These are phyloP conservation scores for Polyodon spathula DNA, from an alignment of 2,113 vertebrate species.

Conservation along the genomic window DNA sequence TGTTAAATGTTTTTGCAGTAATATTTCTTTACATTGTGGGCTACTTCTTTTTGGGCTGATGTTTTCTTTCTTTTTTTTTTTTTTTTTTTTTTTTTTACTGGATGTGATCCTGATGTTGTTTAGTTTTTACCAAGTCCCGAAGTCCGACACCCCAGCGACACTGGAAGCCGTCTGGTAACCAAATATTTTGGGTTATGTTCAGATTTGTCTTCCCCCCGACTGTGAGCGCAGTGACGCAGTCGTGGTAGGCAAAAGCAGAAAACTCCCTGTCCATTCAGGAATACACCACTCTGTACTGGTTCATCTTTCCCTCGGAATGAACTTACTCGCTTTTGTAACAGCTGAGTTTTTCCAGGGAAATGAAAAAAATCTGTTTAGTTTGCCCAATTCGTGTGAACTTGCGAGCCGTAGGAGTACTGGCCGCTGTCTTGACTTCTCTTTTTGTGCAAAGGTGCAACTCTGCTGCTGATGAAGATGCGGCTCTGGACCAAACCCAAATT, in stretches of 20 bases:
- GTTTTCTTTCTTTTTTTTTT: too few relatives aligned
- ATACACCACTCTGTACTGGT: constrained; percentile 17
- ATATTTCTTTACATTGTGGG: neutral
- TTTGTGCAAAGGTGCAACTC: constrained; percentile 29
- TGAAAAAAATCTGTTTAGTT: constrained; percentile 26
- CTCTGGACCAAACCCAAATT: constrained; percentile 40
- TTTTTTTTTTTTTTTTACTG: too few relatives aligned
- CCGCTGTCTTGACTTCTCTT: constrained; percentile 30
- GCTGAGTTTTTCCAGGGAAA: constrained; percentile 36
- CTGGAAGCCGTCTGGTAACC: constrained; percentile 20
- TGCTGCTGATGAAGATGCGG: constrained; percentile 36
- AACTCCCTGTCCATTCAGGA: constrained; percentile 30
- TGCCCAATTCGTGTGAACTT: constrained; percentile 10
- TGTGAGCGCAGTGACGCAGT: constrained; percentile 48
- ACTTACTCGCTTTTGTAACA: constrained; percentile 12
- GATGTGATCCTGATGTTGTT: neutral
- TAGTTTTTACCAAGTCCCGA: neutral
- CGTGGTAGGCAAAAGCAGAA: constrained; percentile 36
- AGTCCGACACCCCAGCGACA: constrained; percentile 21
- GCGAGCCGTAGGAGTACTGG: constrained; percentile 18
- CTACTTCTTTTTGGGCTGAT: too few relatives aligned
- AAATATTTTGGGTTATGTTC: constrained; percentile 18
- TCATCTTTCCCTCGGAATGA: constrained; percentile 34
- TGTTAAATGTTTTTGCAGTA: neutral
- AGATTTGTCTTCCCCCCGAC: constrained; percentile 10